phyloP scores from a whole-genome alignment of 2,888 invertebrate species.

The Aromia moschata region DNA sequence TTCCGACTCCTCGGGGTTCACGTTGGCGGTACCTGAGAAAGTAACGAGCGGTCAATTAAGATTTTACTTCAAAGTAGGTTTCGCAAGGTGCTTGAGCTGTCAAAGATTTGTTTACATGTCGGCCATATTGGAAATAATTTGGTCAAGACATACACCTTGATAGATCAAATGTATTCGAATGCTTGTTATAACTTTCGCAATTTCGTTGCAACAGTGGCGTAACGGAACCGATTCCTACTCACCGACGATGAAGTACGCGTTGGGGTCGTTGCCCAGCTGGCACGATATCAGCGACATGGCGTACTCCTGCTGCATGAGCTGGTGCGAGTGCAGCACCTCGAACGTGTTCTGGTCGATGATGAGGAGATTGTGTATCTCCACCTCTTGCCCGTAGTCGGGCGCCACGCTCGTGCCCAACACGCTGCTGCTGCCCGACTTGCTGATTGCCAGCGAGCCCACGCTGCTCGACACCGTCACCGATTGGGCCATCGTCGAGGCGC shows the following conservation, averaged over 20 bases:
- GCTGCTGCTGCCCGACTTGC: slow-evolving; percentile 63
- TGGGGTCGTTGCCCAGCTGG: slow-evolving; percentile 89
- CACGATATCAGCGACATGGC: slow-evolving; percentile 91
- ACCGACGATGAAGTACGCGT: slow-evolving; percentile 93
- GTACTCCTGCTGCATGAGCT: slow-evolving; percentile 89
- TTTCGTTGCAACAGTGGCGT: too few species aligned
- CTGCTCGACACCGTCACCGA: slow-evolving; percentile 68
- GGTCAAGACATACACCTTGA: too few species aligned
- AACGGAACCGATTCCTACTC: too few species aligned
- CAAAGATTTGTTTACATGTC: too few species aligned
- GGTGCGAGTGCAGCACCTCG: slow-evolving; percentile 95
- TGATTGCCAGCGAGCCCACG: slow-evolving; percentile 62
- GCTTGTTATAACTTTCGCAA: too few species aligned
- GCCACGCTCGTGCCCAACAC: slow-evolving; percentile 51
- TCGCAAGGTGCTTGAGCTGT: too few species aligned
- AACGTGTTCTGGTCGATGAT: slow-evolving; percentile 97
- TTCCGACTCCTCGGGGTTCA: slow-evolving; percentile 96
- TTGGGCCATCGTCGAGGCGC: slow-evolving; percentile 83
- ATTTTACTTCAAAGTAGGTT: too few species aligned
- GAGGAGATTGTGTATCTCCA: slow-evolving; percentile 89
- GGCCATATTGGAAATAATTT: too few species aligned
- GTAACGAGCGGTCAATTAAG: too few species aligned
- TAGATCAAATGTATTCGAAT: too few species aligned
- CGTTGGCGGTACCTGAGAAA: slow-evolving; percentile 75
- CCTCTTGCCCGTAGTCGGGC: slow-evolving; percentile 79